Evolutionary conservation across 2,113 vertebrate species (phyloP).

Genomic region (Corydoras maculifer): DNA sequence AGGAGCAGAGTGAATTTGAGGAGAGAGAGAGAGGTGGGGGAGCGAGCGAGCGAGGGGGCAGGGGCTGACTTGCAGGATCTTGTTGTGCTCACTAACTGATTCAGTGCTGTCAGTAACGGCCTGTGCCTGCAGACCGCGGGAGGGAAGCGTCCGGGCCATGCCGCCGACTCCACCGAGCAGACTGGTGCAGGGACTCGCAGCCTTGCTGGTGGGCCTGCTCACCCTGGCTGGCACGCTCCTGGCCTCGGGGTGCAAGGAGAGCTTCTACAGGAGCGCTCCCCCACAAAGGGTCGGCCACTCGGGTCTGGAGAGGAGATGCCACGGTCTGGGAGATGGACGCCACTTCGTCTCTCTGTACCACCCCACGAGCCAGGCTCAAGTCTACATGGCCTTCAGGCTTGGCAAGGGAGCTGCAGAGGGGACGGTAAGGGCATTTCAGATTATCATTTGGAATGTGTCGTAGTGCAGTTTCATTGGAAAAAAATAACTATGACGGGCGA

Average conservation of each 20-base stretch:
- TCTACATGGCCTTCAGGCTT: constrained; percentile 60
- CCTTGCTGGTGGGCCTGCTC: constrained; percentile 52
- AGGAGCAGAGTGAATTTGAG: neutral
- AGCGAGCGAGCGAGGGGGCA: constrained; percentile 1
- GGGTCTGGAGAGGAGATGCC: constrained; percentile 53
- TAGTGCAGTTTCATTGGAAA: neutral
- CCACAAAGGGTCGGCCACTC: constrained; percentile 45
- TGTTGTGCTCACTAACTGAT: constrained; percentile 46
- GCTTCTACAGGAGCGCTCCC: constrained; percentile 60
- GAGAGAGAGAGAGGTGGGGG: constrained; percentile 1
- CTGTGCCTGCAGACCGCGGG: constrained; percentile 49
- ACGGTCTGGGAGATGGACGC: constrained; percentile 52
- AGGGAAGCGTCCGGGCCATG: constrained; percentile 37
- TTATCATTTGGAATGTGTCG: neutral
- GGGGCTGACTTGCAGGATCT: constrained; percentile 48
- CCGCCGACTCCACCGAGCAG: constrained; percentile 8
- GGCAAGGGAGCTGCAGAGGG: constrained; percentile 36
- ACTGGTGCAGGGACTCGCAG: constrained; percentile 15
- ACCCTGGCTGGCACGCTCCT: constrained; percentile 42
- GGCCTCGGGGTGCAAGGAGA: constrained; percentile 50
- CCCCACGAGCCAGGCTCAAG: constrained; percentile 52
- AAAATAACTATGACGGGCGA: too few relatives aligned
- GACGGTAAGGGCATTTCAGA: constrained; percentile 43
- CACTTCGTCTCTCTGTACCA: constrained; percentile 57
- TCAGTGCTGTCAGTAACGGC: constrained; percentile 39